phyloP scores from a whole-genome alignment of 2,888 invertebrate genomes.

The Creontiades dilutus region DNA sequence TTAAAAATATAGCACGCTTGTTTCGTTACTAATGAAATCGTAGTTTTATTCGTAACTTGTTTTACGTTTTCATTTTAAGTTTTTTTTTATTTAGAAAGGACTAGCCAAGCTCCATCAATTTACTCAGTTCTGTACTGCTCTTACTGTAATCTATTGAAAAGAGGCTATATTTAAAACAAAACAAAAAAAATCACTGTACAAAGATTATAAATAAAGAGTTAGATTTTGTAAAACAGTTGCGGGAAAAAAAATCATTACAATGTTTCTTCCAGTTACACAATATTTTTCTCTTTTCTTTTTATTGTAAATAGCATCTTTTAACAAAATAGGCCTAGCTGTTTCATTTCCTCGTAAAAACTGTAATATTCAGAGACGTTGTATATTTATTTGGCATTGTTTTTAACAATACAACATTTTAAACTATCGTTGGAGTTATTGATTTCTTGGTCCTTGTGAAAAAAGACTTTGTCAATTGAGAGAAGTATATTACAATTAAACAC shows the following conservation, averaged over 20 bases:
- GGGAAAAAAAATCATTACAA: constrained; percentile 67
- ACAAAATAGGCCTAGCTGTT: constrained; percentile 73
- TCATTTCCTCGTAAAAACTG: constrained; percentile 71
- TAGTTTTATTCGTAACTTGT: constrained; percentile 40
- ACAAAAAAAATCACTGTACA: constrained; percentile 73
- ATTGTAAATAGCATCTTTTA: constrained; percentile 73
- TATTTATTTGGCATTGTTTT: constrained; percentile 75
- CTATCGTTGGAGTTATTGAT: constrained; percentile 47
- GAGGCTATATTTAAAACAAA: constrained; percentile 45
- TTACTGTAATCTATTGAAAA: constrained; percentile 67
- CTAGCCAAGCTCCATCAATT: constrained; percentile 73
- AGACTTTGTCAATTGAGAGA: too few species aligned
- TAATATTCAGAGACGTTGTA: constrained; percentile 73
- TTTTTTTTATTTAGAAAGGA: neutral
- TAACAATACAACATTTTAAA: constrained; percentile 75
- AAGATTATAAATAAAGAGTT: constrained; percentile 74
- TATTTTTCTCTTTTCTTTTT: constrained; percentile 57
- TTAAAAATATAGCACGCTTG: constrained; percentile 62
- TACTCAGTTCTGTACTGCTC: constrained; percentile 69
- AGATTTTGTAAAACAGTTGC: constrained; percentile 74
- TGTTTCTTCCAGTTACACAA: constrained; percentile 72
- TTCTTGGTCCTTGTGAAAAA: too few species aligned
- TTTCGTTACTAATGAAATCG: constrained; percentile 27
- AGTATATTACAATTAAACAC: too few species aligned
- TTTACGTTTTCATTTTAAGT: too few species aligned